Percentiles rank a stretch among this genome's conserved stretches.
Evolutionary conservation across 2,113 vertebrate species (phyloP).

Genomic region (Apeltes quadracus): DNA sequence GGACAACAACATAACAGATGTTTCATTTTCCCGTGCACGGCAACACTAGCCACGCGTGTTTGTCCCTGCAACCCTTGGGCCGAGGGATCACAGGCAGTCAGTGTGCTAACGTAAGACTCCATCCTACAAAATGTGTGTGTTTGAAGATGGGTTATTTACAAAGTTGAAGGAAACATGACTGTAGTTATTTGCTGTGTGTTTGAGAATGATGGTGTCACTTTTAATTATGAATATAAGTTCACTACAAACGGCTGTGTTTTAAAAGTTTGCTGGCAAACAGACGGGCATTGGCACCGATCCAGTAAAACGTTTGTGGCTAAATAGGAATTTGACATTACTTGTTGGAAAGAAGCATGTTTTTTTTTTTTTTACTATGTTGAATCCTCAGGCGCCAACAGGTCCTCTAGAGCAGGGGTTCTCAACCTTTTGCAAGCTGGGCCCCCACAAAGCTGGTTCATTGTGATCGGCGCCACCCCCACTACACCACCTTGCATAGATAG

Average conservation of each 20-base stretch:
- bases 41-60: slow-evolving; percentile 46
- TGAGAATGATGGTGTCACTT: slow-evolving; percentile 4
- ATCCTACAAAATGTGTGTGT: slow-evolving; percentile 18
- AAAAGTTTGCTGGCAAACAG: slow-evolving; percentile 8
- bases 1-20: slow-evolving; percentile 69
- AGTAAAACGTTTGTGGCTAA: background rate
- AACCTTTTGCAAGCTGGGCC: no score
- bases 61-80: slow-evolving; percentile 34
- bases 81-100: slow-evolving; percentile 21
- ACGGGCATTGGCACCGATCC: slow-evolving; percentile 11
- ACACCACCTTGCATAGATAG: no score
- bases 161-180: slow-evolving; percentile 1
- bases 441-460: no score
- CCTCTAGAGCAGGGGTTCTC: no score
- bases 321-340: slow-evolving; percentile 17
- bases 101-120: slow-evolving; percentile 14
- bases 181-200: slow-evolving; percentile 5
- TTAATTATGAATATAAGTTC: slow-evolving; percentile 23
- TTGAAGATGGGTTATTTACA: slow-evolving; percentile 19
- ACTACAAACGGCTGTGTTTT: background rate
- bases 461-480: no score
- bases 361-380: no score
- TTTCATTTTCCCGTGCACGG: slow-evolving; percentile 66
- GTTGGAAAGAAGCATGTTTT: slow-evolving; percentile 4
- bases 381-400: no score